Evolutionary conservation across 1,140 invertebrate genomes (phyloP), one percentile per base, ranked within the genome.

Genomic region (Vanessa atalanta): DNA sequence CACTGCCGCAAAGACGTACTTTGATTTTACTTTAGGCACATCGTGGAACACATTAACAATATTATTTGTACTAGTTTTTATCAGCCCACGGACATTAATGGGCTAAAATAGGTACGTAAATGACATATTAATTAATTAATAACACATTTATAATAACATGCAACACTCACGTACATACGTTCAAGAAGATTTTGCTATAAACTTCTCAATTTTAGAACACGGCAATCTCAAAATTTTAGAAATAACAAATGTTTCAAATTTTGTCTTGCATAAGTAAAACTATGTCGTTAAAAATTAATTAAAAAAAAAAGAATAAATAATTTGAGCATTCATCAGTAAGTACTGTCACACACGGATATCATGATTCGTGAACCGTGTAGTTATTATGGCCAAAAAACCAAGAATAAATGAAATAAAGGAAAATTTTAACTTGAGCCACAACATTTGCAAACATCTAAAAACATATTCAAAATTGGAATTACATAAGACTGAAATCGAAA

Each of bases 291-390:
- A 14, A 57, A 69, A 61, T 64, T 15, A 48, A 37, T 70, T 63
- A 20, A 47, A 70, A 63, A 67, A 48, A 47, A 47, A 50, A 14
- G n/a, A 26, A 37, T 2, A 5, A 63, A 50, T 70, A 71, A 67
- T 66, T 75, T 75, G 73, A 75, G 73, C 73, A 75, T 71, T 66
- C 23, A 75, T 75, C 73, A 75, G 68, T 75, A 75, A 75, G 73
- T 71, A 75, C 70, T 70, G 61, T 37, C n/a, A 68, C 31, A 51
- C n/a, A 51, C 37, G 37, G 37, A 43, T 13, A 61, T 13, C 31
- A 61, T 61, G 11, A 4, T 12, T 26, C 55, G 55, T n/a, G 4
- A 31, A 43, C 23, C 20, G 23, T 31, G 9, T 37, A 0, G 9
- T 61, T 8, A 61, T 31, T n/a, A 12, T 61, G 20, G 16, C 13